These are phyloP conservation scores for Drosophila punjabiensis DNA, from an alignment of 1,140 invertebrate genomes.

Conservation along the genomic window DNA sequence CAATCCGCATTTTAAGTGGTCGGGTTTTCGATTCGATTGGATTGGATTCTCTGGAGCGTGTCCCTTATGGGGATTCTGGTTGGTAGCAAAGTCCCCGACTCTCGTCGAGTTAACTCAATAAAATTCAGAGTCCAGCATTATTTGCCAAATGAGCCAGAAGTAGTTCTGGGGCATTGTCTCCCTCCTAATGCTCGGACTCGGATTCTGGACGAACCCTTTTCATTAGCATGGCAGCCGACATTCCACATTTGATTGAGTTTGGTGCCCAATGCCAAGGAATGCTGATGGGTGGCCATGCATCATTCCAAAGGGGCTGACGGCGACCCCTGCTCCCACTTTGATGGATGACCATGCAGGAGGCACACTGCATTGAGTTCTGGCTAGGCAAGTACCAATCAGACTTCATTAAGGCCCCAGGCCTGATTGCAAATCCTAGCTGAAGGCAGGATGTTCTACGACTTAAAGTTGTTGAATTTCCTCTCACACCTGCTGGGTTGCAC, in stretches of 20 bases:
- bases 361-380: constrained; percentile 22
- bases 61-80: constrained; percentile 32
- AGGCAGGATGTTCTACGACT: not conserved
- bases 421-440: constrained; percentile 24
- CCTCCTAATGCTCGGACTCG: not conserved
- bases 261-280: constrained; percentile 28
- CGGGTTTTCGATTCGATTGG: constrained; percentile 34
- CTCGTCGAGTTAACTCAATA: constrained; percentile 42
- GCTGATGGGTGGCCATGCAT: constrained; percentile 54
- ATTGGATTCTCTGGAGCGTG: constrained; percentile 49
- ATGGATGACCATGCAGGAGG: constrained; percentile 31
- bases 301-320: constrained; percentile 19
- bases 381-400: constrained; percentile 37
- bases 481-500: not conserved
- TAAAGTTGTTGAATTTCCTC: not conserved
- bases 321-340: constrained; percentile 5
- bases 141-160: constrained; percentile 73
- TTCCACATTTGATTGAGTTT: constrained; percentile 44
- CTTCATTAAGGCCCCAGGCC: constrained; percentile 36
- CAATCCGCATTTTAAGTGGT: constrained; percentile 49
- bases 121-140: constrained; percentile 50
- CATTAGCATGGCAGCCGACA: constrained; percentile 60
- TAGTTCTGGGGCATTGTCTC: constrained; percentile 51
- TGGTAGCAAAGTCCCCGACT: not conserved
- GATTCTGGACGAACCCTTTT: constrained; percentile 34